Evolutionary conservation across 2,888 invertebrate genomes (phyloP).

Genomic region (Gisinianus flammeolus): DNA sequence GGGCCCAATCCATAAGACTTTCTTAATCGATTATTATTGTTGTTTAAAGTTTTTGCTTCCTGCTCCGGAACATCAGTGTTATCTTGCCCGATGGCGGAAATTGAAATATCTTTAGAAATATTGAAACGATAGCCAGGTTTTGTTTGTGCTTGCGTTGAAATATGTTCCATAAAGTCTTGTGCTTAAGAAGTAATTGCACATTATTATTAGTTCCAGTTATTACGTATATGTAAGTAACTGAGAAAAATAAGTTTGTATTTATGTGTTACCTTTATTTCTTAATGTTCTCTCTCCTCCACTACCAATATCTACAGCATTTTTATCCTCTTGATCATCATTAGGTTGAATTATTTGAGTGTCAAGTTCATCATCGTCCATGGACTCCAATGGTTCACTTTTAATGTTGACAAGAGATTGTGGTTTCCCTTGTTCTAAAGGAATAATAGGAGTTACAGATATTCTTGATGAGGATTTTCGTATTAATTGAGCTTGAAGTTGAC

Average conservation of each 20-base stretch:
- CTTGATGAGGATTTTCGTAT: background rate
- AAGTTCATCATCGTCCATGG: conserved; percentile 25
- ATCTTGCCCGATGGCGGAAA: conserved; percentile 53
- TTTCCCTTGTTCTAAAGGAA: background rate
- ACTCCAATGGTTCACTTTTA: conserved; percentile 38
- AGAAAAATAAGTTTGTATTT: no score
- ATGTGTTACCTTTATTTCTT: no score
- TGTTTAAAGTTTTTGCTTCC: conserved; percentile 16
- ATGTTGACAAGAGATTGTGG: background rate
- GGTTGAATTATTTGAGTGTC: background rate
- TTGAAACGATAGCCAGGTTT: conserved; percentile 57
- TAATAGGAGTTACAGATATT: background rate
- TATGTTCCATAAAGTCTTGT: conserved; percentile 44
- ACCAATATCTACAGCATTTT: background rate
- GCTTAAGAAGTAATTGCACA: no score
- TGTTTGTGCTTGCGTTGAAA: conserved; percentile 49
- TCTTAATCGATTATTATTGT: background rate
- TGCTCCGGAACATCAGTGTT: background rate
- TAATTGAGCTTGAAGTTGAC: background rate
- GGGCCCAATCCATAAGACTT: conserved; percentile 24
- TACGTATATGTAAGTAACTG: no score
- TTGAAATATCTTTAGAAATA: conserved; percentile 58
- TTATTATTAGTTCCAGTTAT: no score
- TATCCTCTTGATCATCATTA: conserved; percentile 10
- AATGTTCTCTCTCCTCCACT: background rate